Evolutionary conservation across 1,140 invertebrate species (phyloP).

Genomic region (Anastrepha ludens): DNA sequence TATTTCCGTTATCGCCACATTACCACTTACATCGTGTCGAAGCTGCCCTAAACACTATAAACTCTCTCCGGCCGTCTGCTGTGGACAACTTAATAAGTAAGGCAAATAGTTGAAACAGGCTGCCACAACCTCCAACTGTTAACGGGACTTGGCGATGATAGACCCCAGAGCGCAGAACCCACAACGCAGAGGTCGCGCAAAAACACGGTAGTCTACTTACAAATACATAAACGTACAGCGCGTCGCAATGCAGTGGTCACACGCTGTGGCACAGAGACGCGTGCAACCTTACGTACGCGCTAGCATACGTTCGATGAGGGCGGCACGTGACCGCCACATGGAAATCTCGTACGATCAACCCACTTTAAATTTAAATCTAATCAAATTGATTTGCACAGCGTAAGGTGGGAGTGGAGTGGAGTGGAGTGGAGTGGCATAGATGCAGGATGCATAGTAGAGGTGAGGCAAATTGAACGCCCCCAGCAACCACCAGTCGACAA

Average conservation of each 20-base stretch:
- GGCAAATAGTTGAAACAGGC: conserved; percentile 35
- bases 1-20: neutral
- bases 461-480: conserved; percentile 27
- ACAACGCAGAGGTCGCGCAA: neutral
- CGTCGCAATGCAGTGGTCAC: neutral
- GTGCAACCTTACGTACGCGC: neutral
- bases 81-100: conserved; percentile 35
- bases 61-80: neutral
- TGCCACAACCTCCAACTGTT: neutral
- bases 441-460: neutral
- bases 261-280: conserved; percentile 1
- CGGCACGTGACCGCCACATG: conserved; percentile 53
- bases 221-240: neutral
- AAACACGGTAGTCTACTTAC: neutral
- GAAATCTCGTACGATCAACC: conserved; percentile 47
- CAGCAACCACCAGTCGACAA: neutral
- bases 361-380: conserved; percentile 59
- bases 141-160: neutral
- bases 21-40: neutral
- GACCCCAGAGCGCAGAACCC: neutral
- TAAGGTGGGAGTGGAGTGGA: neutral
- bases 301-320: conserved; percentile 38
- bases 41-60: neutral
- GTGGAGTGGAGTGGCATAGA: neutral
- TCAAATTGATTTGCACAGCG: conserved; percentile 57